Base-by-base conservation (phyloP, 2,797 vertebrate species). In the Intellagama lesueurii region DNA sequence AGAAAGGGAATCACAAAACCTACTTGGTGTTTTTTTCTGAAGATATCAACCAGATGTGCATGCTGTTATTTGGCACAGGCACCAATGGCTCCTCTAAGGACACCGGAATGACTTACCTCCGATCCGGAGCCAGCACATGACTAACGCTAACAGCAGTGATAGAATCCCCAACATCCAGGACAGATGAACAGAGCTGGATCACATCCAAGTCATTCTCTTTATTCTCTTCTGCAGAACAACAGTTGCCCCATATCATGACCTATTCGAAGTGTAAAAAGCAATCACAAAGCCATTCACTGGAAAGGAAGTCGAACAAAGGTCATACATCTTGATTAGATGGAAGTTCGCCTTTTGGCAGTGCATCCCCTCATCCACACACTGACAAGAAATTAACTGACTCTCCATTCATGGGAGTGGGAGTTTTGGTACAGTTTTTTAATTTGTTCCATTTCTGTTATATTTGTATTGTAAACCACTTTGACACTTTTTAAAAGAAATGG, bases 201-300 rank as follows among this genome's bases (percentile, higher is more conserved):
- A 91, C 92, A 85, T 85, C 85, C 68, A 90, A 77, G 87, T 69
- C 84, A 19, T 75, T 94, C 2, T 95, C 93, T 6, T 95, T 94
- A 83, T 92, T 91, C 30, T 90, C 87, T 30, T 92, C 89, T 14
- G 91, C 92, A 28, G 94, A 92, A 75, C 96, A 92, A 26, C 97
- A 97, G 0, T 96, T 96, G 5, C 98, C 98, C 99, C 99, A 99
- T 52, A 98, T 96, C 24, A 99, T 97, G 82, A 99, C 97, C 99
- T 99, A 90, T 28, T 94, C 88, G 66, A 95, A 83, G 94, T 1
- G 91, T 83, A n/a, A 49, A 5, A 93, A 64, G 87, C 1, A 87
- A 6, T 81, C 35, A 79, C 7, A 89, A 11, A 87, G 88, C 73
- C 22, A 81, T 84, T 66, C 75, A 81, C 19, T 73, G 79, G 52